These are phyloP conservation scores for Pituophis catenifer DNA, from an alignment of 2,113 vertebrate species.

Conservation along the genomic window DNA sequence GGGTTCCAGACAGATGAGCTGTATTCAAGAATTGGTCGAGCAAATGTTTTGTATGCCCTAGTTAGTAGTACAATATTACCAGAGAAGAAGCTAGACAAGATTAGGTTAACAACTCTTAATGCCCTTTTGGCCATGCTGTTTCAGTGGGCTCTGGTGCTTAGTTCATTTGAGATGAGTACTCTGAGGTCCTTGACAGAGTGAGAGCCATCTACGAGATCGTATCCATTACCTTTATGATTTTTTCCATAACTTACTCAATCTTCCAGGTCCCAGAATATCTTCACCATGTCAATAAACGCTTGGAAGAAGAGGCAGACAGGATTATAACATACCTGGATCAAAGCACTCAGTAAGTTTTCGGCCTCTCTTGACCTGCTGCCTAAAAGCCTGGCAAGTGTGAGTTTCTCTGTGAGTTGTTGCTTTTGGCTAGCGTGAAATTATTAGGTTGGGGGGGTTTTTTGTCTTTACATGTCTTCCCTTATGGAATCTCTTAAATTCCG, in stretches of 20 bases:
- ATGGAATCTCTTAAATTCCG: not conserved
- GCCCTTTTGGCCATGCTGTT: too few relatives aligned
- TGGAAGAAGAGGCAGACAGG: conserved; percentile 97
- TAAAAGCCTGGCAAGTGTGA: conserved; percentile 11
- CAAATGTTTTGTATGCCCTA: too few relatives aligned
- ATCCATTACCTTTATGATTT: not conserved
- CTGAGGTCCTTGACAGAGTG: too few relatives aligned
- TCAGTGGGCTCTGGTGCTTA: too few relatives aligned
- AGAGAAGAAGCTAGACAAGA: too few relatives aligned
- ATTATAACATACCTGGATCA: conserved; percentile 99
- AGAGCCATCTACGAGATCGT: too few relatives aligned
- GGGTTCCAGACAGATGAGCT: too few relatives aligned
- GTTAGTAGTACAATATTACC: too few relatives aligned
- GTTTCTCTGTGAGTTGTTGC: not conserved
- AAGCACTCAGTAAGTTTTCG: conserved; percentile 93
- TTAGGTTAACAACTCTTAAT: too few relatives aligned
- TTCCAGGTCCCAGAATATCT: conserved; percentile 96
- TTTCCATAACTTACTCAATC: conserved; percentile 19
- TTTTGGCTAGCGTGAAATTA: not conserved
- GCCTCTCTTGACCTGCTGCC: conserved; percentile 26
- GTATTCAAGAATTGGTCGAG: too few relatives aligned
- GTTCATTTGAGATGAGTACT: too few relatives aligned
- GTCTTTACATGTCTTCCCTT: not conserved
- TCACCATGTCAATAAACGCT: conserved; percentile 96
- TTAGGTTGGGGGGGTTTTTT: not conserved